A percentile compares a stretch with the other conserved stretches of the same genome.
Conservation (phyloP, 1,140 invertebrate species). For the Episyrphus balteatus region DNA sequence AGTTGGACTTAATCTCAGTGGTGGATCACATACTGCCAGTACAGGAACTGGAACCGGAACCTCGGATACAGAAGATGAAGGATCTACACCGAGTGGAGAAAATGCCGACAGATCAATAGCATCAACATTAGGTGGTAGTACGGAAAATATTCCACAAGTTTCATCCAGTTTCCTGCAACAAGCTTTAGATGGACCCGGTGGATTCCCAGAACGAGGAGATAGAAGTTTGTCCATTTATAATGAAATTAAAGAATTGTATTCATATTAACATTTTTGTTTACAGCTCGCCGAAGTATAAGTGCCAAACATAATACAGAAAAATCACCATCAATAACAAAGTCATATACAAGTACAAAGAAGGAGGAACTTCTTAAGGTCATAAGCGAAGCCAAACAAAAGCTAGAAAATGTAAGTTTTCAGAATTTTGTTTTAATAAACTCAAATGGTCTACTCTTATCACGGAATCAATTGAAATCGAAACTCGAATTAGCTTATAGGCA, state of each 20-base stretch:
- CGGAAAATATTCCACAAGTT: conserved; percentile 29
- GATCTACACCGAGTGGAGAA: conserved; percentile 64
- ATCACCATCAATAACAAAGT: conserved; percentile 42
- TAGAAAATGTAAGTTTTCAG: conserved; percentile 64
- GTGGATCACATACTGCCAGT: conserved; percentile 37
- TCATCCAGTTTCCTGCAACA: conserved; percentile 30
- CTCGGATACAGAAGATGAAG: conserved; percentile 67
- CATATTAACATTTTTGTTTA: neutral
- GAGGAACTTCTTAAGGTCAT: conserved; percentile 76
- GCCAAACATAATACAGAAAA: conserved; percentile 37
- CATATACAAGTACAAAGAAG: conserved; percentile 54
- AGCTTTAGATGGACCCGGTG: conserved; percentile 31
- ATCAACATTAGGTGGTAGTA: conserved; percentile 34
- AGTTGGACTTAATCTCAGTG: conserved; percentile 38
- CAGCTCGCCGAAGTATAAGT: conserved; percentile 36
- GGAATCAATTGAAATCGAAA: too few species aligned
- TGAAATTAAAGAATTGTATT: neutral
- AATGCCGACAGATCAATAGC: conserved; percentile 49
- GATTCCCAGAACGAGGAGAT: conserved; percentile 34
- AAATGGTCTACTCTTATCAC: too few species aligned
- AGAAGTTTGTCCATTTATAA: conserved; percentile 22
- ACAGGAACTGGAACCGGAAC: conserved; percentile 61
- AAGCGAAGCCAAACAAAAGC: conserved; percentile 73
- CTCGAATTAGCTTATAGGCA: too few species aligned
- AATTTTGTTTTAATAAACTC: too few species aligned